Evolutionary conservation across 2,797 vertebrate species (phyloP).

Genomic region (Pipistrellus pipistrellus): DNA sequence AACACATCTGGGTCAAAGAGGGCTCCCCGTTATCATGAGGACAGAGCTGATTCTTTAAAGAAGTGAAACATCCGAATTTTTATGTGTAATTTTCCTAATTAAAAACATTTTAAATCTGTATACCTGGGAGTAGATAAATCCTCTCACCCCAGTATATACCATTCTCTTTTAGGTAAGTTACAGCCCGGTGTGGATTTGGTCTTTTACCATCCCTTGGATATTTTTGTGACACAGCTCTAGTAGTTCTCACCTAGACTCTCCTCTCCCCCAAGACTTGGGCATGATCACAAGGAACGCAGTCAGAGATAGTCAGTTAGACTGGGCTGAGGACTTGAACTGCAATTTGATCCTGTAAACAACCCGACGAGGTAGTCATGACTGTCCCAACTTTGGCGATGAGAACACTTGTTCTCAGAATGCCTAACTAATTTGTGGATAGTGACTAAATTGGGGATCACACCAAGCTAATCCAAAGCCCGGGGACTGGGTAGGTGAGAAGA

Average conservation of each 20-base stretch:
- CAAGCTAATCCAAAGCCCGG: neutral
- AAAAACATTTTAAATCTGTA: neutral
- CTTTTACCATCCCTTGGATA: neutral
- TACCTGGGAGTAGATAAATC: neutral
- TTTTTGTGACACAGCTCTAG: constrained; percentile 17
- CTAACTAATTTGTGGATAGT: neutral
- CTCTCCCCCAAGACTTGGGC: neutral
- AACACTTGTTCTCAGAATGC: neutral
- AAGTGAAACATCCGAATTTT: neutral
- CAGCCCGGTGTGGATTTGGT: neutral
- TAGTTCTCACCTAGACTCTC: neutral
- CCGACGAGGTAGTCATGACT: neutral
- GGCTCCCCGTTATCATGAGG: neutral
- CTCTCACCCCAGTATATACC: neutral
- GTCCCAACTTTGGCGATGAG: neutral
- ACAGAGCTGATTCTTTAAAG: constrained; percentile 32
- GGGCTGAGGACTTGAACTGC: neutral
- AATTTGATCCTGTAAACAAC: neutral
- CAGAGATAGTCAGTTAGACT: neutral
- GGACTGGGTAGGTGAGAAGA: neutral
- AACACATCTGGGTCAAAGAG: neutral
- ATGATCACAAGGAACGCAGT: neutral
- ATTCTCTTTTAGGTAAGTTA: neutral
- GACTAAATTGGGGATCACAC: constrained; percentile 49
- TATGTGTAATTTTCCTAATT: neutral